Evolutionary conservation across 2,888 invertebrate genomes (phyloP).

Genomic region (Diloba caeruleocephala): DNA sequence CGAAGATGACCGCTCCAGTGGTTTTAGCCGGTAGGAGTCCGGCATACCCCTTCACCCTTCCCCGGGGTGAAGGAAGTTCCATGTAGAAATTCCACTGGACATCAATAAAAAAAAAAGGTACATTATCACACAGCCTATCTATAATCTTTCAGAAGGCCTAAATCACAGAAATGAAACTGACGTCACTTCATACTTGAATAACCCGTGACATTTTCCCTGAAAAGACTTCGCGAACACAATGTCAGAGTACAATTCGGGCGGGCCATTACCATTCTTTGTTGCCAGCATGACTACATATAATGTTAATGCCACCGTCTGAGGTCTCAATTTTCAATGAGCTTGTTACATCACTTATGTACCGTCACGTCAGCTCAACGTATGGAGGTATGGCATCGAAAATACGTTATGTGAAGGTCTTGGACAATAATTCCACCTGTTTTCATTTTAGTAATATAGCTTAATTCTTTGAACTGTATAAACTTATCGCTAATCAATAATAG

Average conservation of each 20-base stretch:
- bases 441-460: background rate
- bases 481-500: too few relatives aligned
- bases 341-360: slow-evolving; percentile 55
- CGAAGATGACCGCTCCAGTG: too few relatives aligned
- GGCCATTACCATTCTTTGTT: slow-evolving; percentile 36
- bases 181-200: too few relatives aligned
- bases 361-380: slow-evolving; percentile 62
- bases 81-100: too few relatives aligned
- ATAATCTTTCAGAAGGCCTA: too few relatives aligned
- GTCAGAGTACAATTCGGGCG: slow-evolving; percentile 2
- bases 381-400: slow-evolving; percentile 61
- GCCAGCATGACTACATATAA: slow-evolving; percentile 20
- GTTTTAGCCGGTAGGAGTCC: too few relatives aligned
- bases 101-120: too few relatives aligned
- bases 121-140: too few relatives aligned
- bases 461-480: too few relatives aligned
- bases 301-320: slow-evolving; percentile 44
- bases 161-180: too few relatives aligned
- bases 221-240: slow-evolving; percentile 6
- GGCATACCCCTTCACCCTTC: too few relatives aligned
- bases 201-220: background rate
- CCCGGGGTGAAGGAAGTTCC: too few relatives aligned
- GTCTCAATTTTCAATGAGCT: slow-evolving; percentile 69
- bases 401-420: slow-evolving; percentile 61
- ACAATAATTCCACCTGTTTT: background rate